Base-by-base conservation (phyloP, 2,888 invertebrate species). In the Tetragonisca angustula region DNA sequence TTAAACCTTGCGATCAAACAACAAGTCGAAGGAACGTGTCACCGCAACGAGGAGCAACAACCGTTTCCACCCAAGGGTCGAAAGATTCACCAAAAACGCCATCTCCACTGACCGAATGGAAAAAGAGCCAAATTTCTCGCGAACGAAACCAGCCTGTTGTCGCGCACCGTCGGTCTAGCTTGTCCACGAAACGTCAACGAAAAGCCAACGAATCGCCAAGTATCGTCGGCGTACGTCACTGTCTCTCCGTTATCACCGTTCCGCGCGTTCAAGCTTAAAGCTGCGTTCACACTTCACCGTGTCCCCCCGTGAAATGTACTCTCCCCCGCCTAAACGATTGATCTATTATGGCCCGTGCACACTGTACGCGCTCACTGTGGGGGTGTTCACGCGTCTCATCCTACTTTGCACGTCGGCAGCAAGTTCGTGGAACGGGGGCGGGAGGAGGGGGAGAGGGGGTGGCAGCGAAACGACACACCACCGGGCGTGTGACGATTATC, bases 221-320 rank as follows among this genome's bases (percentile, higher is more conserved):
- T 75, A 43, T 84, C n/a, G 74, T 62, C 62, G 68, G 61, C 78
- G 85, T 89, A 82, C 81, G 84, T 89, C 88, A 89, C 88, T 89
- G 88, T 84, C 86, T 82, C 43, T 43, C 43, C 76, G 79, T 76
- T 72, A 27, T 73, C 72, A 73, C 76, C 78, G 76, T 80, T 64
- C 81, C 73, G 81, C 75, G 69, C n/a, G n/a, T n/a, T 61, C 65
- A 56, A 70, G 84, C 76, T 36, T 80, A 59, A 87, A 79, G 83
- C 76, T 74, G 78, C 82, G 79, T 83, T 87, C 89, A 84, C 88
- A 88, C 89, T 88, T 88, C 88, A 89, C 88, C 87, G 74, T 61
- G 56, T 76, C 67, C 68, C 67, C 68, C 67, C 65, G 67, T 64
- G 87, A 78, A 71, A 78, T 76, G 32, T 75, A 76, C 77, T 72